phyloP scores from a whole-genome alignment of 2,113 vertebrate genomes.

The Sisor rabdophorus region DNA sequence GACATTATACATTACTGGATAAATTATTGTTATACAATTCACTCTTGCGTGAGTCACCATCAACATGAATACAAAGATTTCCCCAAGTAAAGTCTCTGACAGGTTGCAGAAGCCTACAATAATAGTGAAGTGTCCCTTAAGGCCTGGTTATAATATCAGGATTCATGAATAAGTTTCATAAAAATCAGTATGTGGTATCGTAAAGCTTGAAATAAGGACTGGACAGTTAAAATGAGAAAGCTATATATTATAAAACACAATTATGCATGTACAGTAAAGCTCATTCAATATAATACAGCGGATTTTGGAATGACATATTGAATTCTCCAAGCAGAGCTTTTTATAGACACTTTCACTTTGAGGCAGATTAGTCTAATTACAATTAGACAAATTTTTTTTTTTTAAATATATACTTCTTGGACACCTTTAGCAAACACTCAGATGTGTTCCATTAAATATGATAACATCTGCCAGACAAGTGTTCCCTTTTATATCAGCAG shows the following conservation, averaged over 20 bases:
- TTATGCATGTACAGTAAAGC: too few species aligned
- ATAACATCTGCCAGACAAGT: slow-evolving; percentile 61
- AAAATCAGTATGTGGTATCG: neutral
- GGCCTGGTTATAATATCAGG: neutral
- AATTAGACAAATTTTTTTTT: too few species aligned
- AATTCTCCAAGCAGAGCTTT: slow-evolving; percentile 16
- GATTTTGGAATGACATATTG: slow-evolving; percentile 5
- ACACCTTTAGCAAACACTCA: slow-evolving; percentile 40
- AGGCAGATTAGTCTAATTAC: slow-evolving; percentile 14
- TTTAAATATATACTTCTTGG: slow-evolving; percentile 27
- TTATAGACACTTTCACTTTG: slow-evolving; percentile 13
- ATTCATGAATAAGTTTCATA: slow-evolving; percentile 42
- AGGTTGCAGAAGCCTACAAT: neutral
- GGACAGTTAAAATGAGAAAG: too few species aligned
- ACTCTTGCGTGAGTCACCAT: neutral
- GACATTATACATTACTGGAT: neutral
- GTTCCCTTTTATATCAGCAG: slow-evolving; percentile 63
- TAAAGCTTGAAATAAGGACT: neutral
- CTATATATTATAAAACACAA: too few species aligned
- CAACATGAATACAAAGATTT: neutral
- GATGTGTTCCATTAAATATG: slow-evolving; percentile 56
- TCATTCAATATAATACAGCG: slow-evolving; percentile 18
- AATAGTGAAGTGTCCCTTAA: neutral
- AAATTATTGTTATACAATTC: neutral
- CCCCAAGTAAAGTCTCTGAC: neutral